Evolutionary conservation across 2,797 vertebrate genomes (phyloP), one percentile per base, ranked within the genome.

Genomic region (Rhynchotus rufescens): DNA sequence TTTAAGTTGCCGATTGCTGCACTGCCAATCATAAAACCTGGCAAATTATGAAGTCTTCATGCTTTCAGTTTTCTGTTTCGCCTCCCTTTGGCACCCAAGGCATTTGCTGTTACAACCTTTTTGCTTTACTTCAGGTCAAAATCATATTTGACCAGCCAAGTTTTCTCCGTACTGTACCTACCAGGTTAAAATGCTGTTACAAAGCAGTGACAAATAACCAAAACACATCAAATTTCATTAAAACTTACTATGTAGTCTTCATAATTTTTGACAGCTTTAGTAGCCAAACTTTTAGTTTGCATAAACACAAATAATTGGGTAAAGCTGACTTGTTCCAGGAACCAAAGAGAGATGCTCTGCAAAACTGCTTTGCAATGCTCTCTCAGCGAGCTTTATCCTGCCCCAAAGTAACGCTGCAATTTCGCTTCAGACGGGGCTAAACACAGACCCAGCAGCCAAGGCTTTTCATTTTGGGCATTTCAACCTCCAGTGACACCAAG

Each of bases 341-440:
- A 8, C 21, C 71, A 77, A 69, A 51, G 10, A 44, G 5, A 2
- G 36, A 36, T 0, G 1, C 0, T 13, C 25, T 1, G 42, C 57
- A 51, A 40, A 26, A 54, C 20, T 9, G 15, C 71, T 67, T 38
- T 12, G 28, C 32, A n/a, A 22, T n/a, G 30, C 44, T 67, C 38
- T 74, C 32, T 52, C 62, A 57, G 28, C 16, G 12, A 30, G 4
- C 51, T 23, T 26, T 4, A 54, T 30, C 11, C n/a, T 3, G 19
- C 22, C 54, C 51, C 60, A 34, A 20, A 4, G 40, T 6, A 44
- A 23, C 40, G 36, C 52, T 23, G 77, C 28, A 30, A 3, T 38
- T 44, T 25, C 30, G 51, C 56, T 45, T 56, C 73, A 0, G 1
- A 13, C 40, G 4, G 30, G 56, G 19, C 52, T 69, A n/a, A 62